Conservation (phyloP, 1,140 invertebrate genomes). For the Drosophila pallidifrons region DNA sequence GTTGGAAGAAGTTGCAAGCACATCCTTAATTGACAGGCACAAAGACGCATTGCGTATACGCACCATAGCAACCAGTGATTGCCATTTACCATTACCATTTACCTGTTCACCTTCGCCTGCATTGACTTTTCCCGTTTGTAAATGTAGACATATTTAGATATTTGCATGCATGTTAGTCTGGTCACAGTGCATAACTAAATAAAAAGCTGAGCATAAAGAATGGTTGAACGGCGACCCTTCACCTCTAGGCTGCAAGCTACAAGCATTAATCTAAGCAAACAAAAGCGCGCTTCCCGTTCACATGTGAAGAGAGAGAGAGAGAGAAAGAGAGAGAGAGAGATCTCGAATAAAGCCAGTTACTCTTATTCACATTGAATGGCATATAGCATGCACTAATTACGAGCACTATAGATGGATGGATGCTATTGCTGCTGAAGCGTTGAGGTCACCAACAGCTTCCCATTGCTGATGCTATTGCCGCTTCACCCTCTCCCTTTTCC, state of each 20-base stretch:
- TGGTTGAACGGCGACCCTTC: constrained; percentile 17
- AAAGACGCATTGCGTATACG: constrained; percentile 56
- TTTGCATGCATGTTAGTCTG: constrained; percentile 42
- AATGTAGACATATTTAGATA: constrained; percentile 6
- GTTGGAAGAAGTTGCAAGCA: not conserved
- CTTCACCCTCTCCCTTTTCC: not conserved
- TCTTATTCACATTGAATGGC: constrained; percentile 46
- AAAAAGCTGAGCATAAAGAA: constrained; percentile 49
- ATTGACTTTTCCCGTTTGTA: not conserved
- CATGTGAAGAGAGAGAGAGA: constrained; percentile 3
- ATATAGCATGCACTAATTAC: constrained; percentile 51
- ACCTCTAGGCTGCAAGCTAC: constrained; percentile 31
- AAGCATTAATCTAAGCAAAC: constrained; percentile 64
- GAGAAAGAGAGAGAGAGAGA: not conserved
- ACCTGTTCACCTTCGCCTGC: constrained; percentile 6
- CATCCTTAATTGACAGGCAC: constrained; percentile 56
- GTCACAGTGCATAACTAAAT: constrained; percentile 59
- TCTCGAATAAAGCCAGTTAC: not conserved
- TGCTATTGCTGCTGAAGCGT: constrained; percentile 12
- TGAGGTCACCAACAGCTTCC: constrained; percentile 46
- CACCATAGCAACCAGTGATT: constrained; percentile 11
- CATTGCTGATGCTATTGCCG: not conserved
- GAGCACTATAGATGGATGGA: constrained; percentile 30
- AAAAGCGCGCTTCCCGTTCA: constrained; percentile 36
- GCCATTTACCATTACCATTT: constrained; percentile 31